These are phyloP conservation scores for Ectemnius lituratus DNA, from an alignment of 2,888 invertebrate species.

Conservation along the genomic window DNA sequence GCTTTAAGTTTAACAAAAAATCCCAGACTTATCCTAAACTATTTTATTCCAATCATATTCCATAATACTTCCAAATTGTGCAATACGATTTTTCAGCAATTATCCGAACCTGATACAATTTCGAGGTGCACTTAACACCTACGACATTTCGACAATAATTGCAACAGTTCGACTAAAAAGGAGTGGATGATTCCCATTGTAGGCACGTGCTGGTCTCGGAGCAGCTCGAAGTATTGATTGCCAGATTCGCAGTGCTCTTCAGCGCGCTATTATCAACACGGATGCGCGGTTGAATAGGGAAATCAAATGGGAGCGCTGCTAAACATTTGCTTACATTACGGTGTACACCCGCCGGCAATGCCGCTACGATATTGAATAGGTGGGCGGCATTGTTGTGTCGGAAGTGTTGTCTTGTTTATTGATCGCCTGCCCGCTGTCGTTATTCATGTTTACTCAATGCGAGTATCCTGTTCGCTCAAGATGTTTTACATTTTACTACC, in stretches of 20 bases:
- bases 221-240: neutral
- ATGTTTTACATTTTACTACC: neutral
- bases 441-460: neutral
- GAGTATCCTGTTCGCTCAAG: neutral
- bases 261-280: conserved; percentile 1
- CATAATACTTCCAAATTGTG: no score
- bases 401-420: conserved; percentile 5
- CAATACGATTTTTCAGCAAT: no score
- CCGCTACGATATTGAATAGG: neutral
- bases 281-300: conserved; percentile 1
- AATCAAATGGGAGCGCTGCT: neutral
- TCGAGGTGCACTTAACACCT: no score
- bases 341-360: neutral
- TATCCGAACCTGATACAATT: no score
- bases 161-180: no score
- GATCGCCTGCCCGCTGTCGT: neutral
- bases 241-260: neutral
- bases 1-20: no score
- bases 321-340: neutral
- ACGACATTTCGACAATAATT: no score
- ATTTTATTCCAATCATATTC: no score
- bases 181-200: no score
- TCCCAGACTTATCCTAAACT: no score
- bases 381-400: conserved; percentile 1
- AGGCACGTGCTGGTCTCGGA: no score